Conservation (phyloP, 2,797 vertebrate species). For the Pantherophis vulpinus region DNA sequence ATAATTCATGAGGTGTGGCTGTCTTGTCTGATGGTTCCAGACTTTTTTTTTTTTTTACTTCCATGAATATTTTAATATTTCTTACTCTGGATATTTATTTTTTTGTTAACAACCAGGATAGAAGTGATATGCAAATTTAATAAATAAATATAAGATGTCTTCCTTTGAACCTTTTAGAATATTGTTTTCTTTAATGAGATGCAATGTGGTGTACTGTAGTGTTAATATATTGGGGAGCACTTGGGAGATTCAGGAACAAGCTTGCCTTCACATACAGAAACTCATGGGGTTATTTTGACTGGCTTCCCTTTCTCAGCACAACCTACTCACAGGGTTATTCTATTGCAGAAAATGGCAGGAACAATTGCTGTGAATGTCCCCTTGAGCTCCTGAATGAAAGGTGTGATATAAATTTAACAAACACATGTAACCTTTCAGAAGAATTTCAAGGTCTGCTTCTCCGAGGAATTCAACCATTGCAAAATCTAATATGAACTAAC, state of each 20-base stretch:
- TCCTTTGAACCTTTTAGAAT: background rate
- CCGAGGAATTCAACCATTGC: background rate
- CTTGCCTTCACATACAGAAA: background rate
- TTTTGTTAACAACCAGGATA: background rate
- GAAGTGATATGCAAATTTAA: background rate
- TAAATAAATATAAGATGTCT: background rate
- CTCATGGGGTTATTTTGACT: background rate
- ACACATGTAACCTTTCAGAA: background rate
- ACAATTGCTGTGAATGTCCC: background rate
- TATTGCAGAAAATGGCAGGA: background rate
- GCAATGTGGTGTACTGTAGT: background rate
- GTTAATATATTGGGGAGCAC: background rate
- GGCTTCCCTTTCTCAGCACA: background rate
- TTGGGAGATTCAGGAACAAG: background rate
- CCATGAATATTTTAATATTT: background rate
- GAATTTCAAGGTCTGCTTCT: background rate
- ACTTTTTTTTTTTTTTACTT: background rate
- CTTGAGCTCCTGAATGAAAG: background rate
- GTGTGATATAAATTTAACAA: background rate
- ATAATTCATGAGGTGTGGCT: background rate
- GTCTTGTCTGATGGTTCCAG: background rate
- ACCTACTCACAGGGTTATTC: background rate
- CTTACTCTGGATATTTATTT: background rate
- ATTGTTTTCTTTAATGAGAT: background rate
- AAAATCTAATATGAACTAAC: background rate